Base-by-base conservation (phyloP, 1,140 invertebrate species). In the Zaprionus vittiger region DNA sequence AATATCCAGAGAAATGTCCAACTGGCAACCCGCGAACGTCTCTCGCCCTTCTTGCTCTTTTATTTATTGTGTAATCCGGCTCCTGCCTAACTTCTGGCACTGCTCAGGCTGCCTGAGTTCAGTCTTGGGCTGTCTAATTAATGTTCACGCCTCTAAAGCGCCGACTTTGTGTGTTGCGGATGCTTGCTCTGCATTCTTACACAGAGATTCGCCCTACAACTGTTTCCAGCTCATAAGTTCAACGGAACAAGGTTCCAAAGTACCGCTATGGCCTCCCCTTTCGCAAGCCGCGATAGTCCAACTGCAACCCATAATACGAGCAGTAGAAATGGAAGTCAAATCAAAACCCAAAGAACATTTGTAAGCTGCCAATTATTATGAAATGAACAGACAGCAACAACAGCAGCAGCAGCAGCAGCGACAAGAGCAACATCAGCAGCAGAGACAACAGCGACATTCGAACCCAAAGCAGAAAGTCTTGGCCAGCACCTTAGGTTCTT, bases 311-410 rank as follows among this genome's bases (percentile, higher is more conserved):
- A 28, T 47, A 67, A 44, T 49, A 77, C 65, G 17, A 64, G 44
- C 67, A 41, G 24, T 79, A 61, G 61, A 71, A 87, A 64, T 80
- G 57, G 80, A 73, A 83, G 77, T 70, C 68, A 87, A 86, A 87
- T 86, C 83, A 86, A 86, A 83, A 83, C 77, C 80, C 28, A 86
- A 86, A 83, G 80, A 83, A 87, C 81, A 89, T 89, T 89, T 83
- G 84, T 89, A 89, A 89, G 87, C 84, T 89, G 84, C 84, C 84
- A 89, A 89, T 89, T 89, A 87, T 89, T 89, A 89, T 89, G 84
- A 89, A 89, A 89, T 76, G 75, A 73, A 61, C 47, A 89, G 84
- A 89, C 84, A 81, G 79, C 65, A 79, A 73, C 77, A 73, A 41
- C 72, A 67, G 56, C 62, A 63, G 60, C 66, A 80, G 63, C 62